Conservation (phyloP, 2,797 vertebrate genomes). For the Aselliscus stoliczkanus region DNA sequence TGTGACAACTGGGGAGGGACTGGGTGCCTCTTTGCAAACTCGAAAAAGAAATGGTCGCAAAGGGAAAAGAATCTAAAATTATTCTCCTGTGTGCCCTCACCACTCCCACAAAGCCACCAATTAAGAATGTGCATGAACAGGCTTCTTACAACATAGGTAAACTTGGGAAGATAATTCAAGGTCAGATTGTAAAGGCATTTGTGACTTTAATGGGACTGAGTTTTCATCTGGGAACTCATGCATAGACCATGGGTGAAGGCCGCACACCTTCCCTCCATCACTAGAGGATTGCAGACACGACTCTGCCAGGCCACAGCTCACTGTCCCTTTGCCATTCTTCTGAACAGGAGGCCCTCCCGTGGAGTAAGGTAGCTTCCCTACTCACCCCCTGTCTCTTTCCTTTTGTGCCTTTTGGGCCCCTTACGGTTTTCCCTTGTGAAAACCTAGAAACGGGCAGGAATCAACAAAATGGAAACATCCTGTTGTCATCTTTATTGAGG, state of each 20-base stretch:
- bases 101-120: neutral
- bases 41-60: neutral
- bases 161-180: neutral
- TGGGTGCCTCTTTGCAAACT: neutral
- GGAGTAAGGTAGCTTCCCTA: neutral
- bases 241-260: rapidly evolving
- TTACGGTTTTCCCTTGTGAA: neutral
- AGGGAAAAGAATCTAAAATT: neutral
- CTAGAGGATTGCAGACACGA: neutral
- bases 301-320: neutral
- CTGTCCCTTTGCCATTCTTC: neutral
- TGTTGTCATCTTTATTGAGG: neutral
- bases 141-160: neutral
- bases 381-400: neutral
- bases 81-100: neutral
- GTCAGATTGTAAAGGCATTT: neutral
- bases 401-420: neutral
- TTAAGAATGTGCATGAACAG: neutral
- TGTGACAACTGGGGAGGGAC: neutral
- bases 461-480: neutral
- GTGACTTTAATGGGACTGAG: neutral
- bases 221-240: neutral
- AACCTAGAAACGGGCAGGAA: neutral
- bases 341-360: neutral
- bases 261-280: rapidly evolving